Conservation (phyloP, 2,113 vertebrate species). For the Calonectris borealis region DNA sequence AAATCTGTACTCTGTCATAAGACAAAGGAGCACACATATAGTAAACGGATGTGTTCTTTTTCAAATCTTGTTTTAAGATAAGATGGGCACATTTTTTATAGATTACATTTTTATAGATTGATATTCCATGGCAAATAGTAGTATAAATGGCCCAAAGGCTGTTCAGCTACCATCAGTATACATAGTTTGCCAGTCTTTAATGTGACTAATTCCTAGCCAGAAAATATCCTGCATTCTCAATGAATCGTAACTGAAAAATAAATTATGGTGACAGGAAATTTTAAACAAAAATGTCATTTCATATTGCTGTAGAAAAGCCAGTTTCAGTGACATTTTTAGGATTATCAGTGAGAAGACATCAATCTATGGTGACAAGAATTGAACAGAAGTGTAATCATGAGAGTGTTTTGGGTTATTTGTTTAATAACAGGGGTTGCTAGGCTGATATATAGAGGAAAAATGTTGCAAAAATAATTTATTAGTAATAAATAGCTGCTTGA, state of each 20-base stretch:
- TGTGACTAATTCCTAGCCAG: not conserved
- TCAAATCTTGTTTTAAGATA: not conserved
- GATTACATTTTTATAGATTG: not conserved
- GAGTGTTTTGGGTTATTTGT: not conserved
- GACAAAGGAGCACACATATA: not conserved
- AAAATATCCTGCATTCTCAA: not conserved
- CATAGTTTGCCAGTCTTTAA: not conserved
- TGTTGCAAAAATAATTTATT: not conserved
- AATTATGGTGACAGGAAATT: not conserved
- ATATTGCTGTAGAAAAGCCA: not conserved
- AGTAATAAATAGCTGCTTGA: not conserved
- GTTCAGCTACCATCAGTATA: not conserved
- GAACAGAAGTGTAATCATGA: not conserved
- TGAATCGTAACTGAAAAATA: not conserved
- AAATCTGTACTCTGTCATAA: not conserved
- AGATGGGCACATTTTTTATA: not conserved
- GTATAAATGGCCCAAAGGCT: not conserved
- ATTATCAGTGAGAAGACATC: not conserved
- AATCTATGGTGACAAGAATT: not conserved
- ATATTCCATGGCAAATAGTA: not conserved
- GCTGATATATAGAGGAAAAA: not conserved
- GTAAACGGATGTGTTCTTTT: not conserved
- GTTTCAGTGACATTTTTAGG: conserved; percentile 20
- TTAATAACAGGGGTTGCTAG: not conserved
- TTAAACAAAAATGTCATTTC: conserved; percentile 1